These are phyloP conservation scores for Xylocopa sonorina DNA, from an alignment of 1,140 invertebrate species.

Conservation along the genomic window DNA sequence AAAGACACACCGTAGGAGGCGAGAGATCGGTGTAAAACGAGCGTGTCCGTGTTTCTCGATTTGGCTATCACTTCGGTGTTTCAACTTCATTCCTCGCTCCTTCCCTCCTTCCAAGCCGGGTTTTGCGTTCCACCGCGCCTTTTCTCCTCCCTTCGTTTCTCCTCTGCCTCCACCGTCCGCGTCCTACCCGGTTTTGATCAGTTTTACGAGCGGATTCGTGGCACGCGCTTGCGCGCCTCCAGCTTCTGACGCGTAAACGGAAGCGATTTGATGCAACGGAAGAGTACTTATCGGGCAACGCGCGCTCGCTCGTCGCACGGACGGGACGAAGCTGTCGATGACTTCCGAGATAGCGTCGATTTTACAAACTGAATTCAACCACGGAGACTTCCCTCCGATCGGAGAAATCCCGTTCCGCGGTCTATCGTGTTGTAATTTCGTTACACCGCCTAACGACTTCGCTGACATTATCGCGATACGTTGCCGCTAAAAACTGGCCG, in stretches of 20 bases:
- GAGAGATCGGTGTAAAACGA: constrained; percentile 25
- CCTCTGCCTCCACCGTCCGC: too few species aligned
- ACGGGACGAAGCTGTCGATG: background rate
- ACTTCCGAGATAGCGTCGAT: background rate
- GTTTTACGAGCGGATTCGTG: constrained; percentile 9
- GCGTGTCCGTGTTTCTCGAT: constrained; percentile 23
- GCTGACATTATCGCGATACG: background rate
- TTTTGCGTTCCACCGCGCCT: too few species aligned
- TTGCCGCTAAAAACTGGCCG: background rate
- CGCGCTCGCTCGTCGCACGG: background rate
- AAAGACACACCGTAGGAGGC: constrained; percentile 22
- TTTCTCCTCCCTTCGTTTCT: background rate
- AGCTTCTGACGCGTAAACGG: constrained; percentile 27
- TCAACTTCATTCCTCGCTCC: constrained; percentile 15
- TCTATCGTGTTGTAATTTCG: background rate
- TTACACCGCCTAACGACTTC: background rate
- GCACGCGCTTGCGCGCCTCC: background rate
- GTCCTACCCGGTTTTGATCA: background rate
- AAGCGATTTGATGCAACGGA: constrained; percentile 41
- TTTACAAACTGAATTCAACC: too few species aligned
- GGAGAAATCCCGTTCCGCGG: too few species aligned
- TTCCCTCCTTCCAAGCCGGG: too few species aligned
- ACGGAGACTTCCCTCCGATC: too few species aligned
- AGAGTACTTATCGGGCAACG: constrained; percentile 24
- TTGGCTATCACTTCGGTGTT: constrained; percentile 32